Base-by-base conservation (phyloP, 2,888 invertebrate species). In the Xanthorhoe designata region DNA sequence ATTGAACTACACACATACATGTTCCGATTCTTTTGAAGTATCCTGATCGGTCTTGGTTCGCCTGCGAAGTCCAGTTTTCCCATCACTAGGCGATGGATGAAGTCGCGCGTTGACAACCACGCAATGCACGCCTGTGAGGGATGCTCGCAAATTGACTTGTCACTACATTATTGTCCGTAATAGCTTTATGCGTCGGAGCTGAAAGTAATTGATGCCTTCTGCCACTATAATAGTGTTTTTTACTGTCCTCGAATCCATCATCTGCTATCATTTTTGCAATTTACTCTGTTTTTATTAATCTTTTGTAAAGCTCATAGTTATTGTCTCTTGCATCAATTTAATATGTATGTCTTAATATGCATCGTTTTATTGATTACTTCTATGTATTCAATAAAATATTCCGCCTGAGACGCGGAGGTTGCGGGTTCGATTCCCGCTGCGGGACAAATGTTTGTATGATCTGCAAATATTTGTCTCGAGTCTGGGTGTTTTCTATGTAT, bases 71-170 rank as follows among this genome's bases (percentile, higher is more conserved):
- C 49, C 32, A 18, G 57, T 56, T 61, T 61, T 24, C 61, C 61
- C 69, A 64, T 64, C 66, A 61, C 64, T 64, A 47, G 38, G 15
- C 32, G 38, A 24, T 55, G 51, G 47, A 38, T 60, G 51, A 18
- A 32, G 49, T 50, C 42, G 69, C 66, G 64, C 67, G 75, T 71
- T 75, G 75, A 77, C 76, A 78, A 69, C 74, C 71, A 72, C 73
- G 70, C 70, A 56, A 71, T 72, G 58, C 71, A 51, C 65, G 69
- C 68, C 70, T 68, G 73, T 59, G 69, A 73, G 67, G 71, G 68
- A 69, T 64, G 45, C 57, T 75, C 75, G 77, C 80, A 81, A 80
- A 85, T 86, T 86, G 82, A 85, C 81, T 81, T 76, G 82, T 83
- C 84, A 75, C 74, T 77, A 73, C 73, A 72, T 77, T 76, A 83